Base-by-base conservation (phyloP, 2,888 invertebrate species). In the Syritta pipiens region DNA sequence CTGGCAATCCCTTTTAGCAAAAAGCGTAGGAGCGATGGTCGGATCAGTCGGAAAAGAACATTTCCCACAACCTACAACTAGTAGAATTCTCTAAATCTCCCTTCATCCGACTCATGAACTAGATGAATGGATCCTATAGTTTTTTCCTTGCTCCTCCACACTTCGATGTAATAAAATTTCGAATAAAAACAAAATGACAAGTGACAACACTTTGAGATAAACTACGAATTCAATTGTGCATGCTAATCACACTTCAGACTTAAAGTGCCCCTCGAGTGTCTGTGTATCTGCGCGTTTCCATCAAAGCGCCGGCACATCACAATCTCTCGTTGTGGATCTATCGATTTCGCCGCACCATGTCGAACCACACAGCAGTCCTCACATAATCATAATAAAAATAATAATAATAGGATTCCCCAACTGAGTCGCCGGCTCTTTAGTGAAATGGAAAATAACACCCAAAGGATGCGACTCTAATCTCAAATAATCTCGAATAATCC, bases 401-500 rank as follows among this genome's bases (percentile, higher is more conserved):
- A 68, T 57, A 59, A 60, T 63, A 71, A 63, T 65, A 40, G 53
- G 42, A 77, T 53, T 63, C 49, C 28, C 51, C 59, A 40, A 9
- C 32, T 51, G 44, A 51, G 26, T 59, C 49, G 62, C 49, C 69
- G n/a, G 57, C 65, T 49, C 65, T 57, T 42, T 7, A 48, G 7
- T 17, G 60, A 19, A 40, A 71, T 63, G 71, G 51, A 77, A 77
- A 77, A 71, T 65, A 77, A 59, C 63, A 71, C 76, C 71, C 76
- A 76, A 59, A 63, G 76, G 76, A 76, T 76, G 57, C 76, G 63
- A 65, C 63, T 51, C 76, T 71, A 71, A 77, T 65, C 76, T 77
- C 71, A 30, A 65, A 71, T 71, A 77, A 71, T 71, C 51, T 69
- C 40, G n/a, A 51, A 63, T 71, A 63, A 76, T 76, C 63, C 71